phyloP scores from a whole-genome alignment of 2,113 vertebrate genomes.

The Hippocampus guttulatus region DNA sequence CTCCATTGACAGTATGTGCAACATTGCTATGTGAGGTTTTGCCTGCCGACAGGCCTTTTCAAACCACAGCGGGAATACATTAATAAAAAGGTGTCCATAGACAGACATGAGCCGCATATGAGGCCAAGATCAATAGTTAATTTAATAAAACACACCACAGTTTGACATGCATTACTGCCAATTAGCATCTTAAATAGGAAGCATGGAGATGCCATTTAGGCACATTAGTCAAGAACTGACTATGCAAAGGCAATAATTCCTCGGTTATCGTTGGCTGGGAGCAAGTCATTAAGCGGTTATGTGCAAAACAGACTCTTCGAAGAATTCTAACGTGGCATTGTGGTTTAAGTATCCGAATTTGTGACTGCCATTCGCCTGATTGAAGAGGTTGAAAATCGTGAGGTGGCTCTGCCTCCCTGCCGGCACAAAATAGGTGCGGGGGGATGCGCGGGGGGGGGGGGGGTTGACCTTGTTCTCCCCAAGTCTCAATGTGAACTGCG shows the following conservation, averaged over 20 bases:
- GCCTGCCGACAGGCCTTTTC: slow-evolving; percentile 19
- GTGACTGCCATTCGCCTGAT: slow-evolving; percentile 2
- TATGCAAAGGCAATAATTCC: slow-evolving; percentile 46
- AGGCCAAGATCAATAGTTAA: slow-evolving; percentile 60
- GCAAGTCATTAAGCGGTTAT: slow-evolving; percentile 37
- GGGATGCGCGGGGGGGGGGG: slow-evolving; percentile 7
- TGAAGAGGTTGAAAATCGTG: slow-evolving; percentile 6
- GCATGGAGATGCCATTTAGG: slow-evolving; percentile 54
- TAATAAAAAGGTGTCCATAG: slow-evolving; percentile 42
- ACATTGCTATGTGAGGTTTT: background rate
- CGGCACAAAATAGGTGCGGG: slow-evolving; percentile 23
- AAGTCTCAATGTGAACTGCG: slow-evolving; percentile 26
- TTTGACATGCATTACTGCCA: slow-evolving; percentile 55
- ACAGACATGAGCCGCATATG: slow-evolving; percentile 48
- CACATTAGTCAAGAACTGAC: slow-evolving; percentile 45
- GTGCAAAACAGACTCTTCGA: slow-evolving; percentile 26
- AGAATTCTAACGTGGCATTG: slow-evolving; percentile 1
- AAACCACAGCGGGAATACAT: slow-evolving; percentile 19
- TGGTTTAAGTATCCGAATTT: slow-evolving; percentile 2
- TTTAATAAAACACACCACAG: slow-evolving; percentile 58
- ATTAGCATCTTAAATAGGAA: slow-evolving; percentile 55
- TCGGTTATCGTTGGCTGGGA: slow-evolving; percentile 25
- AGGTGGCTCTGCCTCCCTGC: slow-evolving; percentile 22
- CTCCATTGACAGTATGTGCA: background rate
- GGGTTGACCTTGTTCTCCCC: slow-evolving; percentile 47